These are phyloP conservation scores for Geotrypetes seraphini DNA, from an alignment of 2,797 vertebrate genomes.

Conservation along the genomic window DNA sequence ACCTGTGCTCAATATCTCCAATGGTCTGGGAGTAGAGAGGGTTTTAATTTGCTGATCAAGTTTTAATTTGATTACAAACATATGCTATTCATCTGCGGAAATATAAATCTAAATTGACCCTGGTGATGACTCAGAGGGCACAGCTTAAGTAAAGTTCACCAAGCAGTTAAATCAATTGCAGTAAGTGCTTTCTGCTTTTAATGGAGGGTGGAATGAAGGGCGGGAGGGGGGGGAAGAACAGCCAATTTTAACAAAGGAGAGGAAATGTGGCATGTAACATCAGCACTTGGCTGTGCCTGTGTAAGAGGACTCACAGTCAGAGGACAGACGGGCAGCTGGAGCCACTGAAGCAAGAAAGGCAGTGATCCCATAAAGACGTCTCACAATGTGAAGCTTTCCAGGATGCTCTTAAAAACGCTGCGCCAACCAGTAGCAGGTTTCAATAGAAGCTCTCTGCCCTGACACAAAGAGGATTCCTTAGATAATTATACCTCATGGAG, in stretches of 20 bases:
- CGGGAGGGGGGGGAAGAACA: neutral
- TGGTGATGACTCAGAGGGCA: conserved; percentile 18
- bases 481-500: conserved; percentile 3
- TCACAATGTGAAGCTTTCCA: conserved; percentile 19
- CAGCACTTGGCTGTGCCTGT: neutral
- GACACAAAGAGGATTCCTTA: conserved; percentile 18
- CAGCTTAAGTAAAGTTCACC: conserved; percentile 5
- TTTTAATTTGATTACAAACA: conserved; percentile 26
- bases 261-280: conserved; percentile 10
- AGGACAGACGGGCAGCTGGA: conserved; percentile 22
- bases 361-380: conserved; percentile 13
- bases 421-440: neutral
- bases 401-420: neutral
- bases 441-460: conserved; percentile 1
- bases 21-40: neutral
- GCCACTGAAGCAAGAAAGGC: conserved; percentile 30
- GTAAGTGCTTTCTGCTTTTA: conserved; percentile 23
- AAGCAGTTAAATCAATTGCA: conserved; percentile 11
- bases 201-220: conserved; percentile 23
- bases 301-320: neutral
- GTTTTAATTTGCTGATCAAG: conserved; percentile 31
- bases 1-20: conserved; percentile 7
- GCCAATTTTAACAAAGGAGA: conserved; percentile 22
- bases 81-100: conserved; percentile 11
- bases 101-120: conserved; percentile 17